Evolutionary conservation across 1,140 invertebrate species (phyloP).

Genomic region (Spodoptera litura): DNA sequence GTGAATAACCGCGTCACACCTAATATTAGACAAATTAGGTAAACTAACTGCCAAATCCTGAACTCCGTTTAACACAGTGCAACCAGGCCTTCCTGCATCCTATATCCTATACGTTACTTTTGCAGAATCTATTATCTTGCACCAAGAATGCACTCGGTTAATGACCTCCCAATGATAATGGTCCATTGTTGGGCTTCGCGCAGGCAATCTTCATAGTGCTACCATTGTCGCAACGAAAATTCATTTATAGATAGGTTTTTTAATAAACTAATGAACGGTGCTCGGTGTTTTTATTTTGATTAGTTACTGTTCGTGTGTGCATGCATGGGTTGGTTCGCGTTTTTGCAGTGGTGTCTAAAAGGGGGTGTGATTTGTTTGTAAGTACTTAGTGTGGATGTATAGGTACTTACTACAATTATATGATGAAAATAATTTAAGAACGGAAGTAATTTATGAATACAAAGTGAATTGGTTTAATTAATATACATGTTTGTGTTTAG

Average conservation of each 20-base stretch:
- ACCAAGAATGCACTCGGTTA: conserved; percentile 78
- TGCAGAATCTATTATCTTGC: conserved; percentile 74
- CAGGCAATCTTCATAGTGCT: conserved; percentile 80
- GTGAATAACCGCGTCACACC: too few relatives aligned
- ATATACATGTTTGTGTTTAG: too few relatives aligned
- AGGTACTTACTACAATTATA: too few relatives aligned
- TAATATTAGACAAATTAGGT: too few relatives aligned
- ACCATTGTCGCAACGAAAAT: conserved; percentile 66
- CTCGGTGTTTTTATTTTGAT: conserved; percentile 12
- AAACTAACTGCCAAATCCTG: not conserved
- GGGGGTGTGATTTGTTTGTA: not conserved
- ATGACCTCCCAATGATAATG: conserved; percentile 77
- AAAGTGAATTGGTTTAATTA: too few relatives aligned
- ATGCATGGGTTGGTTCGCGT: not conserved
- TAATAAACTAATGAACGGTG: conserved; percentile 60
- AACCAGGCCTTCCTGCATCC: conserved; percentile 39
- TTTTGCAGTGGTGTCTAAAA: not conserved
- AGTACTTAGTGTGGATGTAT: not conserved
- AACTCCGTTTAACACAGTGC: conserved; percentile 12
- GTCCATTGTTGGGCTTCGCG: conserved; percentile 62
- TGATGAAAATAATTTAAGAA: too few relatives aligned
- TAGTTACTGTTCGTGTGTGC: not conserved
- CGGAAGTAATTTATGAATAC: too few relatives aligned
- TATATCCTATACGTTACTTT: conserved; percentile 39
- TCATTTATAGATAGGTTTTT: conserved; percentile 65